phyloP scores from a whole-genome alignment of 1,140 invertebrate genomes.

The Saccostrea glomerata region DNA sequence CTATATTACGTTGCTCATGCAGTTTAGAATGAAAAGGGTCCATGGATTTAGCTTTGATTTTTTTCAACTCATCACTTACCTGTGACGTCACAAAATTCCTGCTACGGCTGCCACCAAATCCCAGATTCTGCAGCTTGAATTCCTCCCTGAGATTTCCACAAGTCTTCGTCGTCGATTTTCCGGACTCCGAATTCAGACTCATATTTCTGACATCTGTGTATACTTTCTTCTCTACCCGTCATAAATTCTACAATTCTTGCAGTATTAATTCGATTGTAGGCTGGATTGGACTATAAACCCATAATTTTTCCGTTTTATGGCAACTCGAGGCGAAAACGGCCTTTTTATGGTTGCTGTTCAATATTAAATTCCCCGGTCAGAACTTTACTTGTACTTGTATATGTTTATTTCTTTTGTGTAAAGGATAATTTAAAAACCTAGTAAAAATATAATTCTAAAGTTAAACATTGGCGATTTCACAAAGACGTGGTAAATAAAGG shows the following conservation, averaged over 20 bases:
- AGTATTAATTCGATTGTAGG: not conserved
- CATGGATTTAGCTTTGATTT: no score
- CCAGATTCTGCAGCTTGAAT: not conserved
- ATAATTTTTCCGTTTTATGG: not conserved
- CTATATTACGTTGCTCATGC: no score
- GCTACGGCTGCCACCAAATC: not conserved
- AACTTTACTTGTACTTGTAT: no score
- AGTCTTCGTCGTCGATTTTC: not conserved
- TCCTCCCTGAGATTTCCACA: not conserved
- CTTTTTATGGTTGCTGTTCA: not conserved
- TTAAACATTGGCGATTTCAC: not conserved
- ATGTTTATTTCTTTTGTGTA: not conserved
- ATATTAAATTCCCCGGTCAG: no score
- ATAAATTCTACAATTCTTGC: not conserved
- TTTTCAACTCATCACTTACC: not conserved
- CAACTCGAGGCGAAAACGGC: not conserved
- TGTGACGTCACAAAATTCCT: conserved; percentile 1
- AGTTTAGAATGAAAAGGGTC: no score
- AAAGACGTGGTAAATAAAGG: not conserved
- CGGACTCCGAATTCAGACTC: not conserved
- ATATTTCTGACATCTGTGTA: not conserved
- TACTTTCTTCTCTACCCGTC: not conserved
- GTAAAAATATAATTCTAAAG: not conserved
- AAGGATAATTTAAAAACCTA: not conserved
- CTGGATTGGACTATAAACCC: not conserved